phyloP scores from a whole-genome alignment of 2,797 vertebrate genomes.

The Pipistrellus kuhlii region DNA sequence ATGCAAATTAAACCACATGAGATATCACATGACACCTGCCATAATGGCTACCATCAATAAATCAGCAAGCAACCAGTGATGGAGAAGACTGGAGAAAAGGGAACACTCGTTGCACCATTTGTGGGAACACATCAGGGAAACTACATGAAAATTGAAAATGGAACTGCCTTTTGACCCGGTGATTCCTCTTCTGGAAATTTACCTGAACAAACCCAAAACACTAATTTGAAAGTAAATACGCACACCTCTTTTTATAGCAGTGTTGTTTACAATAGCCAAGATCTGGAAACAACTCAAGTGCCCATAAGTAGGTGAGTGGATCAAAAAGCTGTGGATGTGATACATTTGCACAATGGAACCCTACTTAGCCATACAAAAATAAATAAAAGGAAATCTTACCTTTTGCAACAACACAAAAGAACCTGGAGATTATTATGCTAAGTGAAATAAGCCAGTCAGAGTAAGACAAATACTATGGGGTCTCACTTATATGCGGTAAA shows the following conservation, averaged over 20 bases:
- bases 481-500: neutral
- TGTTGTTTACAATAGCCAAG: neutral
- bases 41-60: neutral
- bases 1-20: neutral
- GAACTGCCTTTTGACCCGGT: neutral
- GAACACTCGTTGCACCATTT: neutral
- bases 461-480: neutral
- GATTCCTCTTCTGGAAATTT: neutral
- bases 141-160: neutral
- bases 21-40: neutral
- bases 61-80: neutral
- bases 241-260: neutral
- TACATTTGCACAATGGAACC: neutral
- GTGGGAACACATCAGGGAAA: neutral
- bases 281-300: neutral
- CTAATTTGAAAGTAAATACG: neutral
- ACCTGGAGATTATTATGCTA: neutral
- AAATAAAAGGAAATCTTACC: neutral
- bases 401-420: neutral
- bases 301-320: neutral
- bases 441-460: neutral
- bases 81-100: neutral
- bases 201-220: neutral
- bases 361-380: neutral
- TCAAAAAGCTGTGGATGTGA: neutral